These are phyloP conservation scores for Coranthus polyacanthus DNA, from an alignment of 2,797 vertebrate species.

Conservation along the genomic window DNA sequence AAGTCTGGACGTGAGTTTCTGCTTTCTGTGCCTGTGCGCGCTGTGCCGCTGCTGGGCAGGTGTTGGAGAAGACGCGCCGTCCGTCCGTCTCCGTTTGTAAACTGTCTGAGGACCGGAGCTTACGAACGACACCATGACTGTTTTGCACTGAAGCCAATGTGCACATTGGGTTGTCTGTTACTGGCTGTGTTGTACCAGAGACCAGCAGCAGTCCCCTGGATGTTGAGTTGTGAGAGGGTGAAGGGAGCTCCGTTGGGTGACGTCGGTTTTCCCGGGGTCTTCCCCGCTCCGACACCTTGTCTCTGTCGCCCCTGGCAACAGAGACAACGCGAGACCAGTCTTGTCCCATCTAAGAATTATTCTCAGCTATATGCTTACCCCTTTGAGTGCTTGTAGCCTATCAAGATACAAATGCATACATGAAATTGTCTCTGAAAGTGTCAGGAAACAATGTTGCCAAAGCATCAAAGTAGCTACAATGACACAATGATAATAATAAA, in stretches of 20 bases:
- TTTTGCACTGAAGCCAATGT: not conserved
- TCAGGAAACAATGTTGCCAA: too few species aligned
- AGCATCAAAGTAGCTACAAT: too few species aligned
- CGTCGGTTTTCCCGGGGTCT: constrained; percentile 82
- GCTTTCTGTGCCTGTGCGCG: constrained; percentile 77
- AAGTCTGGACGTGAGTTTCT: constrained; percentile 75
- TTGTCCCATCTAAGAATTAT: constrained; percentile 17
- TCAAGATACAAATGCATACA: not conserved
- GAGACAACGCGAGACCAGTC: constrained; percentile 28
- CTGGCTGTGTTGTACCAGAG: not conserved
- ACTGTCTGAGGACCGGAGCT: not conserved
- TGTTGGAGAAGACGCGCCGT: constrained; percentile 40
- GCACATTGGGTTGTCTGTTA: not conserved
- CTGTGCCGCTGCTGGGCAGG: constrained; percentile 69
- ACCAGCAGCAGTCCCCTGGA: constrained; percentile 32
- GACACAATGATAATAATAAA: too few species aligned
- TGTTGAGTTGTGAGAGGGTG: constrained; percentile 17
- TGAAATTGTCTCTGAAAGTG: too few species aligned
- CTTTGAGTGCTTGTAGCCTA: not conserved
- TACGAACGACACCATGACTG: constrained; percentile 65
- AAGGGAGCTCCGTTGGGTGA: constrained; percentile 47
- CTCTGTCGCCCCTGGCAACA: constrained; percentile 60
- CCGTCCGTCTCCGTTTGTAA: constrained; percentile 48
- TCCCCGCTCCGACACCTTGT: constrained; percentile 72
- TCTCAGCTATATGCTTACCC: constrained; percentile 38